These are phyloP conservation scores for Toxonevra muliebris DNA, from an alignment of 2,888 invertebrate species.

Conservation along the genomic window DNA sequence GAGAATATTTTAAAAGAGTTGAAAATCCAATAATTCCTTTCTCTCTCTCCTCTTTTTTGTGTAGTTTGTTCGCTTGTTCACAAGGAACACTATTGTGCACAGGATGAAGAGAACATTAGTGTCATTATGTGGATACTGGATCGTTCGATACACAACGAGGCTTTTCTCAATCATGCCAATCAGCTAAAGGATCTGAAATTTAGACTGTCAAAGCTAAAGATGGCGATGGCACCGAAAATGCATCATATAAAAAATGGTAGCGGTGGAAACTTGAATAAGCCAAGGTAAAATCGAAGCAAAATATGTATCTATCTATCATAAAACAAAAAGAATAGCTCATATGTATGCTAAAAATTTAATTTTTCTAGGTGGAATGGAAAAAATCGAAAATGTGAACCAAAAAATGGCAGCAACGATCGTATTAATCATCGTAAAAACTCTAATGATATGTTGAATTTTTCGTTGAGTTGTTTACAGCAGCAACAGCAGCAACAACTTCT, in stretches of 20 bases:
- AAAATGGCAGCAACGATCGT: conserved; percentile 61
- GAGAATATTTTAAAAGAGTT: background rate
- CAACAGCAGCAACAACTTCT: conserved; percentile 48
- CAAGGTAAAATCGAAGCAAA: conserved; percentile 61
- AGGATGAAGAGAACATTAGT: conserved; percentile 61
- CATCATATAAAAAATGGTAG: conserved; percentile 57
- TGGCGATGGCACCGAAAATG: conserved; percentile 59
- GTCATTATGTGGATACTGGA: conserved; percentile 63
- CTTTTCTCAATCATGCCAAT: conserved; percentile 60
- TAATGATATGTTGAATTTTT: conserved; percentile 59
- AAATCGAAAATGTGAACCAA: conserved; percentile 58
- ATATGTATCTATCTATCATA: too few relatives aligned
- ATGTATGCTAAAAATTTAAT: conserved; percentile 15
- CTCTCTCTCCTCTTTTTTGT: conserved; percentile 22
- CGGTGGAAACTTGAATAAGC: conserved; percentile 57
- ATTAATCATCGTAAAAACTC: conserved; percentile 63
- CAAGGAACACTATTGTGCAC: conserved; percentile 55
- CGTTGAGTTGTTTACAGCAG: conserved; percentile 51
- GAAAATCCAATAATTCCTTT: background rate
- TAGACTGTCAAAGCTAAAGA: conserved; percentile 62
- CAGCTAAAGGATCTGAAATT: conserved; percentile 63
- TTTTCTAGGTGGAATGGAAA: conserved; percentile 61
- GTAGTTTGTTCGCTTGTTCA: conserved; percentile 51
- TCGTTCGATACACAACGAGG: conserved; percentile 63
- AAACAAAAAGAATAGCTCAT: too few relatives aligned